These are phyloP conservation scores for Nothobranchius kuhntae DNA, from an alignment of 2,113 vertebrate genomes.

Conservation along the genomic window DNA sequence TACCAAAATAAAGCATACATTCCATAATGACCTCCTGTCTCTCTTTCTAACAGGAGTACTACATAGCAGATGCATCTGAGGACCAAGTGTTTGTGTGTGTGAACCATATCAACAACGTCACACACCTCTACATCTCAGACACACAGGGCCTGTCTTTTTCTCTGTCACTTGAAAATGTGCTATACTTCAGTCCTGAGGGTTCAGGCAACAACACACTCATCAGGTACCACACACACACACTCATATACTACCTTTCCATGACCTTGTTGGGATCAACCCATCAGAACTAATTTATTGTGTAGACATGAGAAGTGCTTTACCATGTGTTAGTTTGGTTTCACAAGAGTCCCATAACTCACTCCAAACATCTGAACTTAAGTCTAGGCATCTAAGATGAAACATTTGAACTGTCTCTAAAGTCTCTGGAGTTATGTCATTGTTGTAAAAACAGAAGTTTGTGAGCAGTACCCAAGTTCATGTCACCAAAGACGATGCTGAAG, in stretches of 20 bases:
- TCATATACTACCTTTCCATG: background rate
- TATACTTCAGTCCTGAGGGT: slow-evolving; percentile 93
- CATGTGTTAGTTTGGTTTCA: no score
- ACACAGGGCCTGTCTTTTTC: slow-evolving; percentile 93
- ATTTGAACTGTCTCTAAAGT: no score
- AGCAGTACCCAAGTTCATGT: no score
- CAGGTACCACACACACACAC: slow-evolving; percentile 77
- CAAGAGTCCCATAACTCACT: no score
- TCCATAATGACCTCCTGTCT: background rate
- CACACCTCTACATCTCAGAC: slow-evolving; percentile 96
- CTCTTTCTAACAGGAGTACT: slow-evolving; percentile 85
- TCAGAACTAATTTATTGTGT: no score
- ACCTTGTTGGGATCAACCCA: background rate
- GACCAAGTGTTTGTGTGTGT: slow-evolving; percentile 98
- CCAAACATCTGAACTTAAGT: no score
- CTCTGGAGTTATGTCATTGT: no score
- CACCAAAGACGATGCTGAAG: no score
- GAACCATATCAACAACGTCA: slow-evolving; percentile 91
- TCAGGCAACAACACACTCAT: slow-evolving; percentile 91
- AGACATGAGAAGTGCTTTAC: no score
- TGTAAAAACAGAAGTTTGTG: no score
- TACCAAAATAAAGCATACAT: no score
- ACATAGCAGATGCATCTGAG: slow-evolving; percentile 92
- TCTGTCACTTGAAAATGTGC: slow-evolving; percentile 90
- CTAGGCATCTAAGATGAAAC: no score